phyloP scores from a whole-genome alignment of 1,140 invertebrate genomes.

The Hylyphantes graminicola region DNA sequence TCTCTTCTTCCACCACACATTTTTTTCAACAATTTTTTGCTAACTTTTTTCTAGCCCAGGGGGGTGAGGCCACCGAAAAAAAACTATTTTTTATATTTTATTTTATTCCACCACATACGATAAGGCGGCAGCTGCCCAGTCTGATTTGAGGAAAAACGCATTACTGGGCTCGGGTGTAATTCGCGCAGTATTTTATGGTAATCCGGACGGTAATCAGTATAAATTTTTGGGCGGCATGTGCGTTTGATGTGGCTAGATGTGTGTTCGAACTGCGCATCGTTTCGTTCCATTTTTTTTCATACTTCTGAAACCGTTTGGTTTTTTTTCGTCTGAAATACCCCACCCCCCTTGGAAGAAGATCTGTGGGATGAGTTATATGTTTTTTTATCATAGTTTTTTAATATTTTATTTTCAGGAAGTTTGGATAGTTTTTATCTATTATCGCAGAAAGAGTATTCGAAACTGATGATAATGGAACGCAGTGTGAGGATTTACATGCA shows the following conservation, averaged over 20 bases:
- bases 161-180: conserved; percentile 54
- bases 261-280: conserved; percentile 50
- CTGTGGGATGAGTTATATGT: conserved; percentile 46
- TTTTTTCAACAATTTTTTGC: conserved; percentile 17
- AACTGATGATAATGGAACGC: conserved; percentile 6
- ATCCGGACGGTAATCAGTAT: conserved; percentile 57
- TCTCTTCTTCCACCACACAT: neutral
- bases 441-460: conserved; percentile 6
- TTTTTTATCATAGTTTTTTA: conserved; percentile 37
- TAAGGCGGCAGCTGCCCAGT: conserved; percentile 55
- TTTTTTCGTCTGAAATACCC: conserved; percentile 37
- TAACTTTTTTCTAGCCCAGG: conserved; percentile 6
- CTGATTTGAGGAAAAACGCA: conserved; percentile 57
- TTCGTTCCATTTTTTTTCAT: conserved; percentile 10
- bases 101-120: conserved; percentile 40
- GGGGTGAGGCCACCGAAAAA: conserved; percentile 19
- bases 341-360: conserved; percentile 21
- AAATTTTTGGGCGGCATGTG: conserved; percentile 60
- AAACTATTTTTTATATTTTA: conserved; percentile 1
- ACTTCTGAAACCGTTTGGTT: no score
- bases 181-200: conserved; percentile 59
- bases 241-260: conserved; percentile 56
- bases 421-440: conserved; percentile 14
- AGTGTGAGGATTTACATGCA: neutral
- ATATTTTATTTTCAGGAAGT: conserved; percentile 16